phyloP scores from a whole-genome alignment of 2,797 vertebrate species.

The Protosalanx chinensis region DNA sequence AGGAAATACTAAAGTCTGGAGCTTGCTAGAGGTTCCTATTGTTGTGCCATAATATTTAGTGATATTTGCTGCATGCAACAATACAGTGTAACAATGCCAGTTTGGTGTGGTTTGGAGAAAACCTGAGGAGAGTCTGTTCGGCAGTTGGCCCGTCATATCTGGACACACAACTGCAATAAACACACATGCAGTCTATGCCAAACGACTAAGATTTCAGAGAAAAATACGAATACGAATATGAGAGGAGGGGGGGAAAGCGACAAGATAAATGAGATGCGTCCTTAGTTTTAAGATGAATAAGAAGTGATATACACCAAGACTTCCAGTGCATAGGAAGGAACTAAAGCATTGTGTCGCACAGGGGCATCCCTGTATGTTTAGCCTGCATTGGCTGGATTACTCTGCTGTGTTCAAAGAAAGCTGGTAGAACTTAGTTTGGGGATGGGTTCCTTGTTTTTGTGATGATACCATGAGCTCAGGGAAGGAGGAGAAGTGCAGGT shows the following conservation, averaged over 20 bases:
- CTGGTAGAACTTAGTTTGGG: background rate
- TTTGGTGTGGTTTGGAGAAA: background rate
- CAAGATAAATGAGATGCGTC: slow-evolving; percentile 35
- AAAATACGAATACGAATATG: background rate
- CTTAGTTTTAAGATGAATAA: slow-evolving; percentile 12
- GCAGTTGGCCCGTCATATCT: background rate
- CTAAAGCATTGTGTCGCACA: no score
- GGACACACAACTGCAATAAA: slow-evolving; percentile 3
- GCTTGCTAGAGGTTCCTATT: no score
- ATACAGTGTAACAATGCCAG: background rate
- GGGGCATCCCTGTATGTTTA: background rate
- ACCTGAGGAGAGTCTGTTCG: background rate
- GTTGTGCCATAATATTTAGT: no score
- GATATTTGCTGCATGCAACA: no score
- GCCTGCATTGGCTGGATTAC: background rate
- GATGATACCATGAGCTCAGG: slow-evolving; percentile 11
- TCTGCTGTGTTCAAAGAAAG: slow-evolving; percentile 21
- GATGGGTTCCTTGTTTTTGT: slow-evolving; percentile 39
- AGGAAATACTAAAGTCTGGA: no score
- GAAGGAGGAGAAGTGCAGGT: slow-evolving; percentile 35
- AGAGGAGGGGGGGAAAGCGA: slow-evolving; percentile 19
- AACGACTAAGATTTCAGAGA: background rate
- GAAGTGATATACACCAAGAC: slow-evolving; percentile 7
- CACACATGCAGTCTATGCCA: background rate
- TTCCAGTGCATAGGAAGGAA: no score